Base-by-base conservation (phyloP, 2,113 vertebrate genomes). In the Forbesichthys agassizii region DNA sequence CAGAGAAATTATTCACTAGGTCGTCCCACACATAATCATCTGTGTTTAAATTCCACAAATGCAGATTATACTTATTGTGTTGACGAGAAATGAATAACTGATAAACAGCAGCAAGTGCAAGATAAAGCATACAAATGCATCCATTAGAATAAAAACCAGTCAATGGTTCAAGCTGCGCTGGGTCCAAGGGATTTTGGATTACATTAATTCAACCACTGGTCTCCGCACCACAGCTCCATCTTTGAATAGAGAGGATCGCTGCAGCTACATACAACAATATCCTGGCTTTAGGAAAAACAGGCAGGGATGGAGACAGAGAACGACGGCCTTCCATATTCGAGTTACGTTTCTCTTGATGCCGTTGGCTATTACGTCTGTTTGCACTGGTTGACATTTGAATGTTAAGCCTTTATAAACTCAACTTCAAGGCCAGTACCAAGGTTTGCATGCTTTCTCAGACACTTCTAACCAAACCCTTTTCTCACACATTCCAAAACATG, bases 191-290 rank as follows among this genome's bases (percentile, higher is more conserved):
- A 84, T 83, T 27, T 78, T 77, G 68, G 84, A 82, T 71, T 46
- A 81, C 88, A 89, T 84, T 58, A 85, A 89, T 89, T 83, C 79
- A 14, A 74, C 63, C 70, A 86, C 81, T 87, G 69, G 71, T 79
- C 71, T 66, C 10, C 3, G 71, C 65, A 68, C 71, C 69, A 84
- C 63, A 77, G 71, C 64, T 63, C 73, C 77, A 83, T 81, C 64
- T 71, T 74, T 79, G 80, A 89, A 90, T 88, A 88, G 79, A 5
- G 8, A 60, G 63, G 64, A 80, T 66, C 68, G 73, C 72, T 91
- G 69, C 78, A 79, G 74, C 82, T 81, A 82, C 76, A 85, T 84
- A 79, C 36, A 42, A 3, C 7, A 42, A 84, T 70, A 82, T 54
- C 33, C 61, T 4, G 4, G 11, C 75, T 67, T 66, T 68, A 42